Evolutionary conservation across 2,888 invertebrate species (phyloP).

Genomic region (Brachyopa scutellaris): DNA sequence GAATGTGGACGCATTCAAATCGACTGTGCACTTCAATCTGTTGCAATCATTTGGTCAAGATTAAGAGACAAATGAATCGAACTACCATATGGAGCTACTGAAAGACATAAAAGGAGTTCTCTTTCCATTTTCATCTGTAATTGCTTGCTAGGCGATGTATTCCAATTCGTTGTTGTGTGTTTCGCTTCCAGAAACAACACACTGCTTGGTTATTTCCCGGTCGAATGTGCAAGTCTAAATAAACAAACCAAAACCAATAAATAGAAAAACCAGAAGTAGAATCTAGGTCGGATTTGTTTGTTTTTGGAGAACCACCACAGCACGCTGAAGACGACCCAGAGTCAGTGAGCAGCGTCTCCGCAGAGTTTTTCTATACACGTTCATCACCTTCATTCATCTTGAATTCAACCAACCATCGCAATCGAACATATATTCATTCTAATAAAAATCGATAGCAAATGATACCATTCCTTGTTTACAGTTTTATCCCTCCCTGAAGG

Average conservation of each 20-base stretch:
- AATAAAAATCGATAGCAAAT: conserved; percentile 28
- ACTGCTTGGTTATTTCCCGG: conserved; percentile 18
- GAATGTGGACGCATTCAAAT: neutral
- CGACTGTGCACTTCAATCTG: conserved; percentile 19
- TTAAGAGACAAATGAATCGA: no score
- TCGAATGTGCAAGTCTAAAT: conserved; percentile 56
- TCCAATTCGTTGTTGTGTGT: no score
- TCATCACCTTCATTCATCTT: conserved; percentile 44
- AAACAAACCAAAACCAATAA: conserved; percentile 61
- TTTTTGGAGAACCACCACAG: conserved; percentile 33
- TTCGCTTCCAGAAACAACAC: neutral
- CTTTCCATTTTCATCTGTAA: conserved; percentile 21
- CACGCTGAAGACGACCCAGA: neutral
- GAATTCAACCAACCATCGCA: conserved; percentile 3
- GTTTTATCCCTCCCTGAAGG: conserved; percentile 12
- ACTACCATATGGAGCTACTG: no score
- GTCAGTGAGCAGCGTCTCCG: neutral
- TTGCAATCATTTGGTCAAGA: conserved; percentile 22
- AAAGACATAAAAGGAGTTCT: no score
- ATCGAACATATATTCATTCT: neutral
- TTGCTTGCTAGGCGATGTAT: conserved; percentile 10
- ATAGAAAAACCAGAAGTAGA: conserved; percentile 34
- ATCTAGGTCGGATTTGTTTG: conserved; percentile 64
- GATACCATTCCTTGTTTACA: conserved; percentile 21
- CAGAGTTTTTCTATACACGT: conserved; percentile 31